Percentiles rank a stretch among this genome's conserved stretches.
phyloP scores from a whole-genome alignment of 23 tunicate genomes.

The Phallusia fumigata region DNA sequence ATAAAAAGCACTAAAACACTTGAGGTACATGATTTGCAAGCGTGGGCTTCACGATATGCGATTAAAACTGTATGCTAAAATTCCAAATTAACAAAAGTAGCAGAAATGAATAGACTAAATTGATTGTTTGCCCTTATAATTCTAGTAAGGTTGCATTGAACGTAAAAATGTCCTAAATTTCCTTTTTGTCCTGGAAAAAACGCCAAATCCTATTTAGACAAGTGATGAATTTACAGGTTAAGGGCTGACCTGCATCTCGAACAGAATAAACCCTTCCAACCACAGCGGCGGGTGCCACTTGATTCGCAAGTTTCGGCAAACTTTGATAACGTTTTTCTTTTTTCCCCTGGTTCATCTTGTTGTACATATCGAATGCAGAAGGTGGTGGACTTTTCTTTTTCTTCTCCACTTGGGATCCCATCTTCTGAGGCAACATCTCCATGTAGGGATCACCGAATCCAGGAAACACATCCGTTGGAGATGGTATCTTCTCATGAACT shows the following conservation, averaged over 20 bases:
- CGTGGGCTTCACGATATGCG: too few species aligned
- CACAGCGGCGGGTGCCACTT: neutral
- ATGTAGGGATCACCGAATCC: conserved; percentile 5
- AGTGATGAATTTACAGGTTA: too few species aligned
- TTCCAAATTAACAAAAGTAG: too few species aligned
- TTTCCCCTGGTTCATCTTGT: conserved; percentile 7
- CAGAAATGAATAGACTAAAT: too few species aligned
- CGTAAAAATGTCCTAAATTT: too few species aligned
- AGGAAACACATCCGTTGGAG: neutral
- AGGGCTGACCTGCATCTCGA: neutral
- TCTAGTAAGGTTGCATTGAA: too few species aligned
- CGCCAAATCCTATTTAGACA: too few species aligned
- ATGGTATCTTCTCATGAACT: neutral
- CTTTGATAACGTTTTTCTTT: neutral
- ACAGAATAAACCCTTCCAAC: conserved; percentile 5
- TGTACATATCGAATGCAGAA: conserved; percentile 22
- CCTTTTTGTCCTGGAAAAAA: too few species aligned
- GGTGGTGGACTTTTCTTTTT: neutral
- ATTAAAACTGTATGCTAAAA: too few species aligned
- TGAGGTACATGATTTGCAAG: too few species aligned
- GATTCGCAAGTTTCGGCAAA: conserved; percentile 4
- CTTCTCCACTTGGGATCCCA: neutral
- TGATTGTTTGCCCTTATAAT: too few species aligned
- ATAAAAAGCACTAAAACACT: too few species aligned
- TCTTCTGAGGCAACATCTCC: conserved; percentile 14